phyloP scores from a whole-genome alignment of 1,140 invertebrate genomes.

The Heliconius congener region DNA sequence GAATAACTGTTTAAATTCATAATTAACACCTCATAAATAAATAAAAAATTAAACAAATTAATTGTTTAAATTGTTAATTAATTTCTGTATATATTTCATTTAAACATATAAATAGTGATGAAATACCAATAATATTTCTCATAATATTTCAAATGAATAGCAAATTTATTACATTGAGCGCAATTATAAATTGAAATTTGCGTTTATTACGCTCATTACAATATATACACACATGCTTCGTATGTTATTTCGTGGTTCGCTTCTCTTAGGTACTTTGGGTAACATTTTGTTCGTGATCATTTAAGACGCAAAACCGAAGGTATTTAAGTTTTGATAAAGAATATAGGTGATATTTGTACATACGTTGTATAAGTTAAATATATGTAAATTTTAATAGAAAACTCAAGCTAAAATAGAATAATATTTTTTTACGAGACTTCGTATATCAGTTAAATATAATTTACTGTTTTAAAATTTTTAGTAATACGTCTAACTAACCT shows the following conservation, averaged over 20 bases:
- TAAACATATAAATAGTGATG: neutral
- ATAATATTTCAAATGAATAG: conserved; percentile 13
- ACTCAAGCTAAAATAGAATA: too few relatives aligned
- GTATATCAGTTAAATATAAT: too few relatives aligned
- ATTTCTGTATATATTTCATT: neutral
- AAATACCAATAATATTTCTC: conserved; percentile 1
- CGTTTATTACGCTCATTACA: conserved; percentile 31
- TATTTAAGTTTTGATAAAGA: conserved; percentile 25
- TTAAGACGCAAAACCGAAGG: conserved; percentile 16
- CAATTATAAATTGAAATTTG: conserved; percentile 23
- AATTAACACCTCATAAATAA: too few relatives aligned
- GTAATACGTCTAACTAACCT: too few relatives aligned
- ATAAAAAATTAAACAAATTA: neutral
- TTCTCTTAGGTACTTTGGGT: neutral
- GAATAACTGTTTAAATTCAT: too few relatives aligned
- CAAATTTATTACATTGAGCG: conserved; percentile 20
- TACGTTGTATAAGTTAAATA: too few relatives aligned
- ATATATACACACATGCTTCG: conserved; percentile 18
- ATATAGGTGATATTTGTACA: neutral
- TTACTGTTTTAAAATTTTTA: too few relatives aligned
- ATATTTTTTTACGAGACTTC: too few relatives aligned
- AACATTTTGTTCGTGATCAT: conserved; percentile 24
- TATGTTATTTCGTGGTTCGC: conserved; percentile 26
- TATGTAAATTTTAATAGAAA: too few relatives aligned
- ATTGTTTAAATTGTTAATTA: neutral